Percentiles rank a stretch among this genome's conserved stretches.
Evolutionary conservation across 1,140 invertebrate genomes (phyloP).

Genomic region (Papilio machaon): DNA sequence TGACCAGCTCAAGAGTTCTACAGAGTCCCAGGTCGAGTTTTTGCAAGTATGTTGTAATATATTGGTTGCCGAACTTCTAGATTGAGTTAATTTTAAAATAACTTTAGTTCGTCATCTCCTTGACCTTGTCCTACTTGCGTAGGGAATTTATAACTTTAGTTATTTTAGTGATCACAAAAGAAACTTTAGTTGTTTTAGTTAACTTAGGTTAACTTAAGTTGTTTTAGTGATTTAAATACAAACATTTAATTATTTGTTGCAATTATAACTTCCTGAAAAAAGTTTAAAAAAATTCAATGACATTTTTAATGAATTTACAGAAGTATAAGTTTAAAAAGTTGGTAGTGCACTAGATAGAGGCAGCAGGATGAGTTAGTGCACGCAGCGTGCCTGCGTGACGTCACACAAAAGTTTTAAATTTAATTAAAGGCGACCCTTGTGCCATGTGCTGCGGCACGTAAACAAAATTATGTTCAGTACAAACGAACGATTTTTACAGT

Average conservation of each 20-base stretch:
- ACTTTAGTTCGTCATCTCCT: too few relatives aligned
- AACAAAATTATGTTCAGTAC: slow-evolving; percentile 48
- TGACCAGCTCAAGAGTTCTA: too few relatives aligned
- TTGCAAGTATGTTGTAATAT: too few relatives aligned
- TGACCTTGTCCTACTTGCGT: too few relatives aligned
- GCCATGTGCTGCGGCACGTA: slow-evolving; percentile 56
- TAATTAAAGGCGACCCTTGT: slow-evolving; percentile 71
- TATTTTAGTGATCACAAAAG: too few relatives aligned
- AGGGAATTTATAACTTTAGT: too few relatives aligned
- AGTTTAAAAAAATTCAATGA: not conserved
- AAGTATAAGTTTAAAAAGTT: slow-evolving; percentile 22
- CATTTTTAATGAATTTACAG: slow-evolving; percentile 27
- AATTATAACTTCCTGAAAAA: not conserved
- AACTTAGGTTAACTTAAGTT: too few relatives aligned
- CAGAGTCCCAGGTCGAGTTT: too few relatives aligned
- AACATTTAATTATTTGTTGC: not conserved
- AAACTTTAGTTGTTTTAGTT: not conserved
- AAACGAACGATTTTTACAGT: slow-evolving; percentile 50
- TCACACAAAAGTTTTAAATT: slow-evolving; percentile 70
- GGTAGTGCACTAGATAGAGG: not conserved
- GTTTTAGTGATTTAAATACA: not conserved
- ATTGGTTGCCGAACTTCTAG: too few relatives aligned
- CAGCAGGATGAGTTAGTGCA: slow-evolving; percentile 51
- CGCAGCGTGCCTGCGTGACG: slow-evolving; percentile 56
- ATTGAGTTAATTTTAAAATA: too few relatives aligned